Conservation (phyloP, 2,797 vertebrate genomes). For the Notolabrus celidotus region DNA sequence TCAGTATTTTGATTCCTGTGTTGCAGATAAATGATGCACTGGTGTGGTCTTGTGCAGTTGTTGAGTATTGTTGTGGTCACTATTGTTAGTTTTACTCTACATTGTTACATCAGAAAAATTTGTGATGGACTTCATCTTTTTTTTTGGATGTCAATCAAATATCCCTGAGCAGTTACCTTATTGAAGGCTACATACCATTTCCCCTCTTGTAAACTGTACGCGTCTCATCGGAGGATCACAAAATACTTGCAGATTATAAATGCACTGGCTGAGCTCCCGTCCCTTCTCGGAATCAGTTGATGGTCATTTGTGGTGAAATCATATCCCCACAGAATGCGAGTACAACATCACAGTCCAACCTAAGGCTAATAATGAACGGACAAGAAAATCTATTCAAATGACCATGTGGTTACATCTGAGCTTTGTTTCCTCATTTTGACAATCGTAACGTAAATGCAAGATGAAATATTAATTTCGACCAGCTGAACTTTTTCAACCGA, state of each 20-base stretch:
- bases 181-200: slow-evolving; percentile 27
- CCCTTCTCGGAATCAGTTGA: slow-evolving; percentile 77
- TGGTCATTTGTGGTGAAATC: slow-evolving; percentile 83
- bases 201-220: slow-evolving; percentile 15
- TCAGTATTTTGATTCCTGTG: slow-evolving; percentile 15
- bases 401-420: slow-evolving; percentile 73
- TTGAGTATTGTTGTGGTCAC: no score
- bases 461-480: slow-evolving; percentile 74
- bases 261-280: slow-evolving; percentile 68
- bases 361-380: slow-evolving; percentile 79
- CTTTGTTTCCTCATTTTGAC: slow-evolving; percentile 72
- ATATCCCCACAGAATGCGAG: slow-evolving; percentile 73
- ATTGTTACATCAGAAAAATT: neutral
- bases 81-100: no score
- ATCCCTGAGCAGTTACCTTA: neutral
- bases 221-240: slow-evolving; percentile 56
- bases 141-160: neutral
- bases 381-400: slow-evolving; percentile 67
- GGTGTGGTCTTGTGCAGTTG: no score
- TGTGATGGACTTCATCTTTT: neutral
- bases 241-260: slow-evolving; percentile 71
- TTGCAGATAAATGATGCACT: slow-evolving; percentile 1
- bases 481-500: slow-evolving; percentile 49
- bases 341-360: slow-evolving; percentile 72
- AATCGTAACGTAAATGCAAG: slow-evolving; percentile 69